phyloP scores from a whole-genome alignment of 2,113 vertebrate species.

The Gavialis gangeticus region DNA sequence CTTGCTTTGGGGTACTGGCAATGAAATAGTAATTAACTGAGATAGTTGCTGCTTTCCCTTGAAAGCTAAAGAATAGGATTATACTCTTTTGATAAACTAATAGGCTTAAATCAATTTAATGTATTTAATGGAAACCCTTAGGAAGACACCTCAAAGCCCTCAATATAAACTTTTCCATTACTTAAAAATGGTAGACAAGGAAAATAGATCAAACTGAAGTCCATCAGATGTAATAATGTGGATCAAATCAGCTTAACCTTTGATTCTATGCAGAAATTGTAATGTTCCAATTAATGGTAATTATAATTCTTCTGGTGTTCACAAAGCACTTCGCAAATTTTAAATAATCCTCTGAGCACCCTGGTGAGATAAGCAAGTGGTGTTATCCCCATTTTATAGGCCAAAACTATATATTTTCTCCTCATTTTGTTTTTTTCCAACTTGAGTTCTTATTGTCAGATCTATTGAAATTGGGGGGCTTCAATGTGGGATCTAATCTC shows the following conservation, averaged over 20 bases:
- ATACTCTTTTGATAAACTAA: conserved; percentile 59
- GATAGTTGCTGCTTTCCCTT: conserved; percentile 64
- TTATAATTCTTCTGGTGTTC: conserved; percentile 19
- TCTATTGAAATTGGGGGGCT: background rate
- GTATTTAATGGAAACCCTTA: conserved; percentile 52
- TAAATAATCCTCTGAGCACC: background rate
- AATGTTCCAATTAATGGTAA: conserved; percentile 60
- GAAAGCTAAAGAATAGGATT: conserved; percentile 70
- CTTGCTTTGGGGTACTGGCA: conserved; percentile 68
- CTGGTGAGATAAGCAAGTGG: background rate
- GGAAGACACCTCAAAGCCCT: conserved; percentile 46
- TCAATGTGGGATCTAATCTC: no score
- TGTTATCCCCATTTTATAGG: background rate
- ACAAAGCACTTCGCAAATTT: conserved; percentile 13
- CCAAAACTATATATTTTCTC: background rate
- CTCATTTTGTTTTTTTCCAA: background rate
- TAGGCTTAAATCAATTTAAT: conserved; percentile 66
- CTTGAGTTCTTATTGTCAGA: background rate
- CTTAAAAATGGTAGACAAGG: conserved; percentile 53
- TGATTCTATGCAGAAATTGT: conserved; percentile 42
- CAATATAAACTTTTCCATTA: conserved; percentile 57
- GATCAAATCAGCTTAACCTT: conserved; percentile 43
- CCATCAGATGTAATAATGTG: conserved; percentile 44
- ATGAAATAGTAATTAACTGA: conserved; percentile 78
- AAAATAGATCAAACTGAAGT: conserved; percentile 62